phyloP scores from a whole-genome alignment of 2,888 invertebrate genomes.

The Nomada fabriciana region DNA sequence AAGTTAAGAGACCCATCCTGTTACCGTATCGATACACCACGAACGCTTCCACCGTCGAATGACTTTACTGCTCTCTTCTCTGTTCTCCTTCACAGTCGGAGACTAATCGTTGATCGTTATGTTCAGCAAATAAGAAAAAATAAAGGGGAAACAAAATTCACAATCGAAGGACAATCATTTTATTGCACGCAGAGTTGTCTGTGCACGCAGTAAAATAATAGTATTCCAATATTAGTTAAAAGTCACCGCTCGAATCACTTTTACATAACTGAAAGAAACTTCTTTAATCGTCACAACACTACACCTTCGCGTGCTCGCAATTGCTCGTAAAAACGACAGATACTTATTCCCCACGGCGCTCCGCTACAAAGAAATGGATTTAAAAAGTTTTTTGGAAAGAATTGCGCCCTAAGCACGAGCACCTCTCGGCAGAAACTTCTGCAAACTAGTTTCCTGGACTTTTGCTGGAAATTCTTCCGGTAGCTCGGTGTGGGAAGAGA shows the following conservation, averaged over 20 bases:
- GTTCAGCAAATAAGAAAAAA: not conserved
- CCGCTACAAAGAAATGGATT: constrained; percentile 43
- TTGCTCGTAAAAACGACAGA: constrained; percentile 29
- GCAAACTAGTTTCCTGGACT: constrained; percentile 46
- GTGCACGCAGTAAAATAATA: too few species aligned
- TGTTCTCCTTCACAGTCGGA: not conserved
- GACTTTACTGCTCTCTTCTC: not conserved
- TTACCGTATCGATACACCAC: not conserved
- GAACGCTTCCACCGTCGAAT: not conserved
- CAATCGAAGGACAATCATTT: too few species aligned
- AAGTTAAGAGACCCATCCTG: constrained; percentile 7
- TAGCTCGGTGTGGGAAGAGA: not conserved
- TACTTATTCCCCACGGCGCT: not conserved
- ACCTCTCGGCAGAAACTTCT: constrained; percentile 28
- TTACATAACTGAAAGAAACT: not conserved
- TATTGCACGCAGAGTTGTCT: too few species aligned
- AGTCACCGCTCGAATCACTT: not conserved
- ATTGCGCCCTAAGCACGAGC: constrained; percentile 23
- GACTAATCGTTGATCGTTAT: not conserved
- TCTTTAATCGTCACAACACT: not conserved
- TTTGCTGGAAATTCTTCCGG: constrained; percentile 46
- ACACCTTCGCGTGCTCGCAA: constrained; percentile 6
- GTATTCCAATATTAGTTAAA: too few species aligned
- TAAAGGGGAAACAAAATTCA: not conserved
- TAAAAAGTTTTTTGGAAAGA: constrained; percentile 46